phyloP scores from a whole-genome alignment of 1,140 invertebrate species.

The Macrostomum lignano region DNA sequence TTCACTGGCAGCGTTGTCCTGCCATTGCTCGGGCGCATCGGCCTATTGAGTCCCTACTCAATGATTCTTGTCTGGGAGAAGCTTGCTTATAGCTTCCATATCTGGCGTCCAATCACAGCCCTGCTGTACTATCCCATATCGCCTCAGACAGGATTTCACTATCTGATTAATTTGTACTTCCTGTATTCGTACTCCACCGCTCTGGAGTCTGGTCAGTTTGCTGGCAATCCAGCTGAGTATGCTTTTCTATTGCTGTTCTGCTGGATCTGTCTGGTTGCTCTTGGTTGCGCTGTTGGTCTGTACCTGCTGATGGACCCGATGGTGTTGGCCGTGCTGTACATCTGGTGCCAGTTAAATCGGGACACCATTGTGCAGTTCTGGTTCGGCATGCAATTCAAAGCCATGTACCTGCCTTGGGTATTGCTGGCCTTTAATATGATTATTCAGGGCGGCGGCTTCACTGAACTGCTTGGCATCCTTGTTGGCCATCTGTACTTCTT shows the following conservation, averaged over 20 bases:
- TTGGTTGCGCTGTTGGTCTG: conserved; percentile 11
- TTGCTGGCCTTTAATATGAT: conserved; percentile 71
- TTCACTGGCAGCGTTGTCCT: conserved; percentile 53
- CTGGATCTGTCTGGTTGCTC: conserved; percentile 48
- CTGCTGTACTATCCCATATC: conserved; percentile 71
- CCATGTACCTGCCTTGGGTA: conserved; percentile 92
- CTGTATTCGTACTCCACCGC: conserved; percentile 71
- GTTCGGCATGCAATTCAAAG: conserved; percentile 89
- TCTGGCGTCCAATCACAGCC: conserved; percentile 71
- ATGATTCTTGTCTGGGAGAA: conserved; percentile 38
- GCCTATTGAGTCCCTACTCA: conserved; percentile 40
- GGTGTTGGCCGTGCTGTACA: conserved; percentile 73
- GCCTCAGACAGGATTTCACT: conserved; percentile 70
- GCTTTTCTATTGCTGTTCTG: conserved; percentile 73
- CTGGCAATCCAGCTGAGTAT: conserved; percentile 70
- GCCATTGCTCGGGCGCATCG: conserved; percentile 56
- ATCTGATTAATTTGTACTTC: conserved; percentile 86
- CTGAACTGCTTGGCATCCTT: conserved; percentile 69
- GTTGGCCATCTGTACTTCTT: conserved; percentile 89
- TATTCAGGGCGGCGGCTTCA: conserved; percentile 53
- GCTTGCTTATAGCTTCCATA: conserved; percentile 32
- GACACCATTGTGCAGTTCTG: conserved; percentile 80
- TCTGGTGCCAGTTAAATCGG: conserved; percentile 93
- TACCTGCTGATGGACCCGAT: conserved; percentile 79
- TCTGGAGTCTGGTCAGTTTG: conserved; percentile 59